Evolutionary conservation across 2,113 vertebrate genomes (phyloP).

Genomic region (Crotophaga sulcirostris): DNA sequence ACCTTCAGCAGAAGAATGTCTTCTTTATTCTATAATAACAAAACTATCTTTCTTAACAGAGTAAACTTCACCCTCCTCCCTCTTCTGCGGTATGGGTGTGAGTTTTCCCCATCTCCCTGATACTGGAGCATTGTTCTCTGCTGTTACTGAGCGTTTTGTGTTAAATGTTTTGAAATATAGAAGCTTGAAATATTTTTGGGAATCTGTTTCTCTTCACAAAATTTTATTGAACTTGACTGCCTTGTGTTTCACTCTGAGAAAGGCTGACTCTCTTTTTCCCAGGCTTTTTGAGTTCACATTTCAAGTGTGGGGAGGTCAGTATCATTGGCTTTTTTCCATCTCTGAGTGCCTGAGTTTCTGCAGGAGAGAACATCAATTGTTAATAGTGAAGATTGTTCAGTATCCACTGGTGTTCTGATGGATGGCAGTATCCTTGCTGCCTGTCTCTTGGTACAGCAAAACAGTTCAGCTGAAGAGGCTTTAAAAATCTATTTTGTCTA

Average conservation of each 20-base stretch:
- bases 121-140: not conserved
- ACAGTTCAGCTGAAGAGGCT: conserved; percentile 40
- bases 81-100: not conserved
- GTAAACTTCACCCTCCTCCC: not conserved
- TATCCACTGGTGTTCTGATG: not conserved
- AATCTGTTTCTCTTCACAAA: conserved; percentile 5
- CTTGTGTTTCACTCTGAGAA: conserved; percentile 1
- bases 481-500: conserved; percentile 25
- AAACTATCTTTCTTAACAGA: not conserved
- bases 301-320: not conserved
- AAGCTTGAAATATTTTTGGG: not conserved
- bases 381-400: not conserved
- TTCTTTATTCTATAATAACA: not conserved
- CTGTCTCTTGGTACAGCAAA: not conserved
- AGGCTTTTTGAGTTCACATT: conserved; percentile 21
- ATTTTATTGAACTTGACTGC: not conserved
- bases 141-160: not conserved
- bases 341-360: not conserved
- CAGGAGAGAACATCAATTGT: not conserved
- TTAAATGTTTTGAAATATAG: not conserved
- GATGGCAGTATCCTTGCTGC: not conserved
- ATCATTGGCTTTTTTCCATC: not conserved
- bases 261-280: not conserved
- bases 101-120: not conserved
- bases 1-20: not conserved